Percentiles rank a stretch among this genome's conserved stretches.
phyloP scores from a whole-genome alignment of 2,888 invertebrate genomes.

The Neoscelio sp. region DNA sequence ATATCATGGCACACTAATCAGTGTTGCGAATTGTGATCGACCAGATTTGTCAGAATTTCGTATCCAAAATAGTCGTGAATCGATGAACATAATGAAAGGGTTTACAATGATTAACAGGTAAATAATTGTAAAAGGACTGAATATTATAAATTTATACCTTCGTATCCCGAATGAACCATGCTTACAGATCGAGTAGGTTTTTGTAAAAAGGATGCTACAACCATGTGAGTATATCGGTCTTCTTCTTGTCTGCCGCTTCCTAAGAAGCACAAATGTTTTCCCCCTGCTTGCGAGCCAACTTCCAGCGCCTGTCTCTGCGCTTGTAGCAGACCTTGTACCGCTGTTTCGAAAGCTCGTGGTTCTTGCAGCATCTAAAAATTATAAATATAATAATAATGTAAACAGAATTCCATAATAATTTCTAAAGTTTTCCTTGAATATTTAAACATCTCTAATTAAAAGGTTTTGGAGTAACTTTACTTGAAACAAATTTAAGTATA shows the following conservation, averaged over 20 bases:
- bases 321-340: constrained; percentile 95
- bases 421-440: too few relatives aligned
- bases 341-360: constrained; percentile 96
- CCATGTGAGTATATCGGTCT: constrained; percentile 99
- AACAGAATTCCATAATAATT: too few relatives aligned
- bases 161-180: constrained; percentile 95
- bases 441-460: too few relatives aligned
- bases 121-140: neutral
- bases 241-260: constrained; percentile 97
- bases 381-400: neutral
- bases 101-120: constrained; percentile 8
- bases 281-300: constrained; percentile 93
- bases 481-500: constrained; percentile 3
- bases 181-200: constrained; percentile 96
- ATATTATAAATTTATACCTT: constrained; percentile 80
- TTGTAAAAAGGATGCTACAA: constrained; percentile 98
- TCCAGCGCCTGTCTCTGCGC: constrained; percentile 95
- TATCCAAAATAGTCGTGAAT: constrained; percentile 93
- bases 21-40: constrained; percentile 91
- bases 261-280: constrained; percentile 95
- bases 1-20: constrained; percentile 93
- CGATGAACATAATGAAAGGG: constrained; percentile 80
- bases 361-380: constrained; percentile 93
- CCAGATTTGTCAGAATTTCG: constrained; percentile 91
- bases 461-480: too few relatives aligned